These are phyloP conservation scores for Junonia oenone DNA, from an alignment of 2,888 invertebrate genomes.

Conservation along the genomic window DNA sequence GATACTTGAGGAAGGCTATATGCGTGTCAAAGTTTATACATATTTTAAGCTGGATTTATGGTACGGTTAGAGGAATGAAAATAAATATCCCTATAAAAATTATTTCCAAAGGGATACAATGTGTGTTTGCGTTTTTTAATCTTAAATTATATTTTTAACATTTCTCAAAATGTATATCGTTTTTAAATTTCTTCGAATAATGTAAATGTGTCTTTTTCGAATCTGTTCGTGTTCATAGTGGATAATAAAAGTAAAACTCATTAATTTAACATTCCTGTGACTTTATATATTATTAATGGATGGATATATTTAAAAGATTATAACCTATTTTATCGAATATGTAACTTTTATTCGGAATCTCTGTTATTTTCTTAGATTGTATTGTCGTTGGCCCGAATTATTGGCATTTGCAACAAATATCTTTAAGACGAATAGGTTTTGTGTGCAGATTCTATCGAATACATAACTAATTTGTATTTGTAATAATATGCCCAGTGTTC, in stretches of 20 bases:
- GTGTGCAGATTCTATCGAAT: constrained; percentile 11
- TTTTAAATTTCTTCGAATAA: too few species aligned
- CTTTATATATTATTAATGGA: constrained; percentile 13
- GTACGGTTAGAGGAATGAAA: too few species aligned
- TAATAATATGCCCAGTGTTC: constrained; percentile 8
- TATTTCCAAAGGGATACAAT: too few species aligned
- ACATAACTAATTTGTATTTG: constrained; percentile 1
- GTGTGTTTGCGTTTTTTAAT: too few species aligned
- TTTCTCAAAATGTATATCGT: too few species aligned
- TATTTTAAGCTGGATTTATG: too few species aligned
- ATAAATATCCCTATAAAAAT: too few species aligned
- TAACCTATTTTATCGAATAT: constrained; percentile 8
- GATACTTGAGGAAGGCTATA: neutral
- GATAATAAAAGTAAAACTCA: constrained; percentile 16
- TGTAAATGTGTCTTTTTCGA: constrained; percentile 6
- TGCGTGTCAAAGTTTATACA: neutral
- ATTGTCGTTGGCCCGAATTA: neutral
- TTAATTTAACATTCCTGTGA: constrained; percentile 16
- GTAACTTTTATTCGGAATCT: neutral
- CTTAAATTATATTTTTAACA: too few species aligned
- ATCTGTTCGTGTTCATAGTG: constrained; percentile 17
- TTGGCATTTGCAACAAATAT: constrained; percentile 3
- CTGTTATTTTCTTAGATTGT: neutral
- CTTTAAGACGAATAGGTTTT: neutral
- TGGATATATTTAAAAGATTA: constrained; percentile 15